A percentile compares a stretch with the other conserved stretches of the same genome.
phyloP scores from a whole-genome alignment of 1,140 invertebrate species.

The Pollicipes pollicipes region DNA sequence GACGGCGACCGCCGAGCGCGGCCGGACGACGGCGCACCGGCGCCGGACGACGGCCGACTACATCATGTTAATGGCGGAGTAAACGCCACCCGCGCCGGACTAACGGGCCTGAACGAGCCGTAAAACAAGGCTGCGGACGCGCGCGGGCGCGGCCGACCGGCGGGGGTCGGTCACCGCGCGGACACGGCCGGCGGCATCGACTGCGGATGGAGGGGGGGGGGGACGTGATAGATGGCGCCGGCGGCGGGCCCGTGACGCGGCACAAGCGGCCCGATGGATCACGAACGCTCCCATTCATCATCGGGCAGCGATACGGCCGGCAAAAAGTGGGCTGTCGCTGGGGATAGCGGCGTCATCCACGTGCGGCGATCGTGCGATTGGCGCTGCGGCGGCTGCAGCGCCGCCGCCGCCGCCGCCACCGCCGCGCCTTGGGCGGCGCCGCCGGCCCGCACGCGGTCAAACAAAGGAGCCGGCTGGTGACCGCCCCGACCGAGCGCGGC shows the following conservation, averaged over 20 bases:
- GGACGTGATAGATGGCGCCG: not conserved
- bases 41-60: not conserved
- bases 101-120: not conserved
- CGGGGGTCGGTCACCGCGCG: not conserved
- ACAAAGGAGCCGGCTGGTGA: not conserved
- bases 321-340: not conserved
- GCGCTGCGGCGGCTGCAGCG: no score
- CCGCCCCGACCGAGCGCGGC: not conserved
- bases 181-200: no score
- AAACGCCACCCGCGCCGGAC: not conserved
- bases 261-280: not conserved
- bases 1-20: no score
- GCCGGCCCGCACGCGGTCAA: not conserved
- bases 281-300: not conserved
- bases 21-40: not conserved
- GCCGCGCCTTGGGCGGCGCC: no score
- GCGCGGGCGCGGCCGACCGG: no score
- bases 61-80: not conserved
- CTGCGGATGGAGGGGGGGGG: no score
- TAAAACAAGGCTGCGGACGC: not conserved
- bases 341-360: not conserved
- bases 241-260: not conserved
- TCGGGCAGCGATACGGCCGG: not conserved
- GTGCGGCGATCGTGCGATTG: not conserved
- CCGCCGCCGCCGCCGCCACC: no score